phyloP scores from a whole-genome alignment of 2,113 vertebrate species.

The Zapus hudsonius region DNA sequence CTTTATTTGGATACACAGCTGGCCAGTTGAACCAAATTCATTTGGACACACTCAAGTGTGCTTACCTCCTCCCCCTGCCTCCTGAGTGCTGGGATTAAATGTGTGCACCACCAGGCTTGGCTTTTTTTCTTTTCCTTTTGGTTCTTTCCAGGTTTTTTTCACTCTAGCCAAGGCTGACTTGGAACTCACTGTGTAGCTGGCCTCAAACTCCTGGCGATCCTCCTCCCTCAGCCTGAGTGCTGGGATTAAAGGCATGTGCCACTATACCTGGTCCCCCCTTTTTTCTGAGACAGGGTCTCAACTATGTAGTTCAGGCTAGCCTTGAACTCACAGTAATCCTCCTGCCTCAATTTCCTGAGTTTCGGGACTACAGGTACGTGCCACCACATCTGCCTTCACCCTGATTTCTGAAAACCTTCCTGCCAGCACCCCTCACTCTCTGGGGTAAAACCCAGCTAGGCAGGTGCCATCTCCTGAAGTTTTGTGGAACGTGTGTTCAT shows the following conservation, averaged over 20 bases:
- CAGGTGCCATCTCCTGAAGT: background rate
- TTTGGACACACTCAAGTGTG: background rate
- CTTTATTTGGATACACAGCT: background rate
- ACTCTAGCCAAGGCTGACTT: no score
- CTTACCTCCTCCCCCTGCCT: no score
- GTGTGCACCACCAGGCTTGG: no score
- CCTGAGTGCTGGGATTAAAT: no score
- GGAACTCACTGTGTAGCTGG: no score
- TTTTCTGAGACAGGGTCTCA: background rate
- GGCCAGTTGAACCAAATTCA: background rate
- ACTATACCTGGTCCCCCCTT: no score
- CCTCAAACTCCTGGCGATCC: background rate
- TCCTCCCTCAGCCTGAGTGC: no score
- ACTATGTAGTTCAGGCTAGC: background rate
- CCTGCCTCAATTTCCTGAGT: background rate
- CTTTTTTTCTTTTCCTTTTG: no score
- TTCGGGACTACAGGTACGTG: no score
- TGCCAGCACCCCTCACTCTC: background rate
- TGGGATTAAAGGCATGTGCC: no score
- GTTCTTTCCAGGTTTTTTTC: background rate
- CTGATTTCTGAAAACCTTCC: background rate
- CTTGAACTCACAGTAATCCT: background rate
- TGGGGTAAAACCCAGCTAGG: background rate
- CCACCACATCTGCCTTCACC: background rate
- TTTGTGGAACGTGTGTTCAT: background rate